These are phyloP conservation scores for Pangasius mekongensis DNA, from an alignment of 2,797 vertebrate genomes.

Conservation along the genomic window DNA sequence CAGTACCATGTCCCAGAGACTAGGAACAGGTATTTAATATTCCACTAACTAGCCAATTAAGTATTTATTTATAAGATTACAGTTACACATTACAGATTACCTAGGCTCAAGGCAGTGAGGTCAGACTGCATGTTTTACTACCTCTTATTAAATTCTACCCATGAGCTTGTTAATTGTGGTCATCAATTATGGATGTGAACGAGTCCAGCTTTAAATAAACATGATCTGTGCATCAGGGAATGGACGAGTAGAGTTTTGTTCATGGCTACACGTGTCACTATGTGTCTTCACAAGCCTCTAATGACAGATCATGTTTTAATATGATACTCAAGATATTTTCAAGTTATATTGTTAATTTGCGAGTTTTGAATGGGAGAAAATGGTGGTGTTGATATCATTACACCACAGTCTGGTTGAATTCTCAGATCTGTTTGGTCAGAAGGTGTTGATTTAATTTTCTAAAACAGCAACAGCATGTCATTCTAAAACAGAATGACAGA, in stretches of 20 bases:
- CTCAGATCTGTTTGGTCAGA: neutral
- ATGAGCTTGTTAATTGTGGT: neutral
- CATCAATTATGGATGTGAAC: constrained; percentile 27
- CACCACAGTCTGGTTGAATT: neutral
- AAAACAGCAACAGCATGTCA: no score
- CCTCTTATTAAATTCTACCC: constrained; percentile 1
- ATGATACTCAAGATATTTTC: neutral
- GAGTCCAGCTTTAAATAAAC: constrained; percentile 15
- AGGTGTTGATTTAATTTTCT: neutral
- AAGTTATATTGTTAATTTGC: neutral
- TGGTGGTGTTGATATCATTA: neutral
- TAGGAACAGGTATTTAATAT: neutral
- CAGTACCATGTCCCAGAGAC: neutral
- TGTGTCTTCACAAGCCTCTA: neutral
- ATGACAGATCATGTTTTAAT: neutral
- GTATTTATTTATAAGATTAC: neutral
- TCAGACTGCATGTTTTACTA: neutral
- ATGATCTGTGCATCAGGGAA: neutral
- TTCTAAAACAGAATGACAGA: neutral
- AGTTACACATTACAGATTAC: no score
- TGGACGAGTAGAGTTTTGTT: neutral
- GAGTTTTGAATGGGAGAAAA: neutral
- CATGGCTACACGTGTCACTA: neutral
- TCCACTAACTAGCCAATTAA: neutral
- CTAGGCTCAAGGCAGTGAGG: neutral